These are phyloP conservation scores for Macrotus californicus DNA, from an alignment of 2,113 vertebrate genomes.

Conservation along the genomic window DNA sequence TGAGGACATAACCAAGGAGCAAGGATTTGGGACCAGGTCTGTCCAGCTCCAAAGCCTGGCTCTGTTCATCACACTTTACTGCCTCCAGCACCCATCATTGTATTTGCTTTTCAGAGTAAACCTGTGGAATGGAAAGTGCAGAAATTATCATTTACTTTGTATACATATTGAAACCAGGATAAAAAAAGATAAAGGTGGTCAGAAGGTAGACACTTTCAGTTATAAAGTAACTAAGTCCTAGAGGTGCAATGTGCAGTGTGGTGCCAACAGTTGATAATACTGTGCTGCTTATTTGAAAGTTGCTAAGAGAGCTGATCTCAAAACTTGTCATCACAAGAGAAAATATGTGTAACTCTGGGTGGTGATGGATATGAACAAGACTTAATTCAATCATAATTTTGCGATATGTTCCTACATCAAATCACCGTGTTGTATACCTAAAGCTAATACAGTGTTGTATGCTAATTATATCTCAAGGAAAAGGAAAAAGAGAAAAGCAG, in stretches of 20 bases:
- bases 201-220: not conserved
- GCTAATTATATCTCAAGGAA: not conserved
- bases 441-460: not conserved
- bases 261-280: not conserved
- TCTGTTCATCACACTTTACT: not conserved
- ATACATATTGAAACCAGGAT: not conserved
- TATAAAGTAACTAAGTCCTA: not conserved
- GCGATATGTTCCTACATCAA: not conserved
- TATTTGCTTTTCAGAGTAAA: constrained; percentile 20
- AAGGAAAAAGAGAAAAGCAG: not conserved
- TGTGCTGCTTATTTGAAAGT: not conserved
- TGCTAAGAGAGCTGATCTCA: not conserved
- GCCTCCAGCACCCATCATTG: not conserved
- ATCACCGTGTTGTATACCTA: not conserved
- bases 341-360: not conserved
- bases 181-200: not conserved
- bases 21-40: not conserved
- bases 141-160: not conserved
- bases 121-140: not conserved
- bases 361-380: not conserved
- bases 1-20: not conserved
- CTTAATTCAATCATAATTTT: not conserved
- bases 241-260: not conserved
- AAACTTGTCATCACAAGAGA: not conserved
- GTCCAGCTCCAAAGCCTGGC: not conserved